These are phyloP conservation scores for Drosophila infuscata DNA, from an alignment of 2,888 invertebrate species.

Conservation along the genomic window DNA sequence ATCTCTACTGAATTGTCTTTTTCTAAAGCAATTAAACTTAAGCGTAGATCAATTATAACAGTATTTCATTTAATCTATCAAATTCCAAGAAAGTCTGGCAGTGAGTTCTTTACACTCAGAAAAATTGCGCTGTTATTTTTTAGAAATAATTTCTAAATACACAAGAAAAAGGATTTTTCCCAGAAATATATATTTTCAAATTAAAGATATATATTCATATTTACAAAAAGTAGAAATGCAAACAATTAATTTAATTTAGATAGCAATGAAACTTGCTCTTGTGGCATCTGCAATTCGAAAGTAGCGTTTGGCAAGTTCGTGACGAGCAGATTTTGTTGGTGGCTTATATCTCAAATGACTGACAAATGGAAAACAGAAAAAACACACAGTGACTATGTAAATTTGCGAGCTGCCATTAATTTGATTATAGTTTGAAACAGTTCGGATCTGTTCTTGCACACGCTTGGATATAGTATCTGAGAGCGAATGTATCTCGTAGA, in stretches of 20 bases:
- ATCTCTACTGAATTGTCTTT: background rate
- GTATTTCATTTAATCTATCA: background rate
- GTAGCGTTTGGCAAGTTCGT: background rate
- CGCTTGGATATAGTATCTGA: conserved; percentile 5
- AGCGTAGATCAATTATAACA: background rate
- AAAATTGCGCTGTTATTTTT: background rate
- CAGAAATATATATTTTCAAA: background rate
- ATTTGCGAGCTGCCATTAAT: conserved; percentile 56
- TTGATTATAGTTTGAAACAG: conserved; percentile 56
- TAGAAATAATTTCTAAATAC: no score
- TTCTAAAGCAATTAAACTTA: background rate
- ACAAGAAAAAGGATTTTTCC: background rate
- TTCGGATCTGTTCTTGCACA: conserved; percentile 16
- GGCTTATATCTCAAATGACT: conserved; percentile 40
- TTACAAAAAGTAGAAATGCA: background rate
- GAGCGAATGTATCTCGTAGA: conserved; percentile 49
- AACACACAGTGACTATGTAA: conserved; percentile 45
- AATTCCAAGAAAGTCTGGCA: background rate
- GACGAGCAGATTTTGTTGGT: conserved; percentile 7
- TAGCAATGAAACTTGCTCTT: background rate
- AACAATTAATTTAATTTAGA: background rate
- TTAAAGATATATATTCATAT: background rate
- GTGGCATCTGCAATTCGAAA: background rate
- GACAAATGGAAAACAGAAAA: conserved; percentile 26
- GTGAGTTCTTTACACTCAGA: background rate